These are phyloP conservation scores for Mormyrus hasselquistii DNA, from an alignment of 2,797 vertebrate species.

Conservation along the genomic window DNA sequence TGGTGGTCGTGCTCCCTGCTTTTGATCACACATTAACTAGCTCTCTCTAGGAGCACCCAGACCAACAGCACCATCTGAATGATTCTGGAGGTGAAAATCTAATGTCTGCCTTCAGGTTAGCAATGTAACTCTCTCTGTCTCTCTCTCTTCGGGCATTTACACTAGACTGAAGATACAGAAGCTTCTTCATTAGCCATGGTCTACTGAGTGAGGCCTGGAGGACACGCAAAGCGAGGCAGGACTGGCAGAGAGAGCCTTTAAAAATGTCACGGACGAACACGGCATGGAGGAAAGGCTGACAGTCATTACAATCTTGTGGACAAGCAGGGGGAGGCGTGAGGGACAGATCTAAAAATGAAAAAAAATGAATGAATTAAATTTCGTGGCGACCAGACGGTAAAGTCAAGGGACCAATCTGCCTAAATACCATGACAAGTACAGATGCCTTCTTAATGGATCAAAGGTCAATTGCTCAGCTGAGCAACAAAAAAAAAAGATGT, in stretches of 20 bases:
- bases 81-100: not conserved
- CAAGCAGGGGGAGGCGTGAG: not conserved
- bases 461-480: not conserved
- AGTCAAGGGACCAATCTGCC: constrained; percentile 2
- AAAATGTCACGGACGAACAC: not conserved
- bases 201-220: not conserved
- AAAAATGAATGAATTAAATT: not conserved
- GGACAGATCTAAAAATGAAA: not conserved
- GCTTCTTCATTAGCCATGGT: not conserved
- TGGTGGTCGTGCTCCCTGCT: not conserved
- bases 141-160: not conserved
- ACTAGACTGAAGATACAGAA: not conserved
- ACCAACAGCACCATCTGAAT: not conserved
- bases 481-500: not conserved
- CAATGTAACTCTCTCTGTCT: not conserved
- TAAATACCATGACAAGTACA: not conserved
- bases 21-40: not conserved
- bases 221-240: not conserved
- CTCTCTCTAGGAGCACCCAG: not conserved
- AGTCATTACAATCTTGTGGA: not conserved
- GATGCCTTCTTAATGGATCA: not conserved
- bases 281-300: not conserved
- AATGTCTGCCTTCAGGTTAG: not conserved
- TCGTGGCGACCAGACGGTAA: not conserved
- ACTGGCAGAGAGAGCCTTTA: not conserved